Base-by-base conservation (phyloP, 2,888 invertebrate species). In the Cerceris rybyensis region DNA sequence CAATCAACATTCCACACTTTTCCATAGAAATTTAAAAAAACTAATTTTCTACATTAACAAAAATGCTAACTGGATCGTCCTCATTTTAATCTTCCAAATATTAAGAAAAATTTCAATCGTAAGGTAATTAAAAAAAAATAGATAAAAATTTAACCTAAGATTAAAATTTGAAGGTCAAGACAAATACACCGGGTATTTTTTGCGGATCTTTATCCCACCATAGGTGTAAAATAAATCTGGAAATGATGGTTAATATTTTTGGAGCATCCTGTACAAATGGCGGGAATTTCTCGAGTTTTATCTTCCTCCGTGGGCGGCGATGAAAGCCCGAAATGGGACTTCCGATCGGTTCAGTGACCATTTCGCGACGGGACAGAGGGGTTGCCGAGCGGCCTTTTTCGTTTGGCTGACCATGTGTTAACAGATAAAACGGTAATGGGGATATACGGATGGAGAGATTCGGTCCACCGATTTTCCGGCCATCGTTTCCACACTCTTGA, bases 371-470 rank as follows among this genome's bases (percentile, higher is more conserved):
- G 70, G 59, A 63, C 60, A 57, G 50, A 57, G 66, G 50, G 9
- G 17, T 28, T 28, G 28, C 28, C 28, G 46, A 43, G 52, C 4
- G 14, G 7, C 61, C 59, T 63, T 75, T 79, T 80, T 81, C 80
- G 59, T 66, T 81, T 80, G 82, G 75, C 81, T 86, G 88, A 84
- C 86, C 89, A 88, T 86, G 88, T 87, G 89, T 89, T 88, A 89
- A 88, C 87, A 87, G 89, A 89, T 89, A 89, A 88, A 84, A 76
- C 82, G 79, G 71, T 42, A 67, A 72, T 68, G 55, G 28, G 42
- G 50, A 39, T 17, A 14, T 42, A 50, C 63, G n/a, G 42, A n/a
- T 52, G 57, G 28, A 49, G 69, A 54, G 66, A 67, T 74, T 59
- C 55, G 64, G 61, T 55, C 65, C 14, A 14, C 46, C 14, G 73